phyloP scores from a whole-genome alignment of 2,113 vertebrate genomes.

The Phalacrocorax aristotelis region DNA sequence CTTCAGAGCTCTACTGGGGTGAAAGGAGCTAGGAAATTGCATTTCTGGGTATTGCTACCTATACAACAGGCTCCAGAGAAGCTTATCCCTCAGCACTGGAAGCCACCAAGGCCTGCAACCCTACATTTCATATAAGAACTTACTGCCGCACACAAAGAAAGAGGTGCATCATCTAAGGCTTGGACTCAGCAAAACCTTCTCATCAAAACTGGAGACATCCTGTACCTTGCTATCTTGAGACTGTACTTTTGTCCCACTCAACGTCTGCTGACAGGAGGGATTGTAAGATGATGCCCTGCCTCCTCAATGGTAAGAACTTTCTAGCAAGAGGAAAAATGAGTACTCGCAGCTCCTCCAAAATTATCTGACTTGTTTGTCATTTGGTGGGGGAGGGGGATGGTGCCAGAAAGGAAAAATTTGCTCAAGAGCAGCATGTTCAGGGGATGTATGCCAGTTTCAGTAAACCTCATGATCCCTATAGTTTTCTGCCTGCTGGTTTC shows the following conservation, averaged over 20 bases:
- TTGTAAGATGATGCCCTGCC: not conserved
- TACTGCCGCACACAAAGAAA: not conserved
- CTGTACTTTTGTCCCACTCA: not conserved
- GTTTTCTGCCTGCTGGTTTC: not conserved
- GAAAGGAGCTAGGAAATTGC: not conserved
- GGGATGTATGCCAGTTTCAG: not conserved
- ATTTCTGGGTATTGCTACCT: not conserved
- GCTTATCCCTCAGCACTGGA: not conserved
- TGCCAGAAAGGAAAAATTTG: not conserved
- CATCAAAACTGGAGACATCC: not conserved
- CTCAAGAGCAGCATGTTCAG: not conserved
- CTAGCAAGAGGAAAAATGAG: not conserved
- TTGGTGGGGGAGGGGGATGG: not conserved
- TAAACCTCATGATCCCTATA: not conserved
- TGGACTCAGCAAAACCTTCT: not conserved
- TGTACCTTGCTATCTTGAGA: not conserved
- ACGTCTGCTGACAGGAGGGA: not conserved
- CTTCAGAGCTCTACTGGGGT: not conserved
- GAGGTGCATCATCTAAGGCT: not conserved
- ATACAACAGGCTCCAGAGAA: not conserved
- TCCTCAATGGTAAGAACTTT: not conserved
- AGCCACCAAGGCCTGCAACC: fast-evolving
- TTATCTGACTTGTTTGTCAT: not conserved
- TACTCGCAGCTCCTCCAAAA: not conserved
- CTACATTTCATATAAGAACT: not conserved